Evolutionary conservation across 2,797 vertebrate species (phyloP), one percentile per base, ranked within the genome.

Genomic region (Basileuterus tristriatus): DNA sequence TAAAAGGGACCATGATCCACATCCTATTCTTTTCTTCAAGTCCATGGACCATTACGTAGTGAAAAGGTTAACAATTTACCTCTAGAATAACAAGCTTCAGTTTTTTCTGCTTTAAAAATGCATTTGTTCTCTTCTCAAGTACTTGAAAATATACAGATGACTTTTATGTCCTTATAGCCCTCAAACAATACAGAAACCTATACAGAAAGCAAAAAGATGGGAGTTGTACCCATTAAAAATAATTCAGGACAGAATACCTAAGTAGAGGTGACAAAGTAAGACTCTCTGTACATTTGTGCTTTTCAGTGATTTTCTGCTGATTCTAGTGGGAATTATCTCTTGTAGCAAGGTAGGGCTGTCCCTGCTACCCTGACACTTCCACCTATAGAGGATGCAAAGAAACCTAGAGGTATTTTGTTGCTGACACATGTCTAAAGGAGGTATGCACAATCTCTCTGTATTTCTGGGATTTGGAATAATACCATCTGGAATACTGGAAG

Each of bases 21-120:
- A 44, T 88, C 41, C 20, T 74, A 4, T 69, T 72, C 36, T 92
- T 85, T 82, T 89, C 47, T 80, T 69, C 32, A 74, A 59, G 24
- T 85, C 50, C 30, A 13, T 36, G 49, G 74, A 64, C 58, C 69
- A 74, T 88, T 92, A 56, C 32, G 24, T 29, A 84, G 43, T 69
- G 72, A 90, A 94, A 94, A 85, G 76, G 87, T 81, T 94, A 89
- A 80, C 65, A 84, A 84, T 94, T 90, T 96, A 52, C 72, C 37
- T 93, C 55, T 59, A 44, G 19, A 89, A 92, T 77, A 95, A 78
- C 60, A 90, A 92, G 80, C 64, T 94, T 86, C 14, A 67, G 50
- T 59, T 95, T 64, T 12, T 55, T 88, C 56, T 78, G 30, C 86
- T 92, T 93, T 92, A 80, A 87, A 89, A 93, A 89, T 90, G 32